Evolutionary conservation across 2,797 vertebrate genomes (phyloP).

Genomic region (Gambelia wislizenii): DNA sequence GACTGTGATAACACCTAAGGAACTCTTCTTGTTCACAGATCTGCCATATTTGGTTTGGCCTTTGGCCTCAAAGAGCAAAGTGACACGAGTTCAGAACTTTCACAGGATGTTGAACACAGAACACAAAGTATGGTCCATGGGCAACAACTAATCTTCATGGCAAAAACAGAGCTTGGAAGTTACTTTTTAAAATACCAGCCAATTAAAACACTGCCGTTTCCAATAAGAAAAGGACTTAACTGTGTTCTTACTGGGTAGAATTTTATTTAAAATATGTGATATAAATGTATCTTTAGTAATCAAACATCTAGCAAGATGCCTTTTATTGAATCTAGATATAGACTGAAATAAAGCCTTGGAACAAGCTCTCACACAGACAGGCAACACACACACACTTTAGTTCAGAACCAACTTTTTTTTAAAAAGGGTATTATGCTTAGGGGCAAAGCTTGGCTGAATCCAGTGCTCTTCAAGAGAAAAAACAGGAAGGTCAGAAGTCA

Average conservation of each 20-base stretch:
- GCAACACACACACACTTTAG: not conserved
- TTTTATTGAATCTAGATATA: not conserved
- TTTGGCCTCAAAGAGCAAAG: not conserved
- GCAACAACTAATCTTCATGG: not conserved
- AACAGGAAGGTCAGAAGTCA: constrained; percentile 51
- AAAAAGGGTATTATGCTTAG: not conserved
- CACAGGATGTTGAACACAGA: not conserved
- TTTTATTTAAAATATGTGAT: too few relatives aligned
- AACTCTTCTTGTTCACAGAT: not conserved
- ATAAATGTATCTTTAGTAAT: not conserved
- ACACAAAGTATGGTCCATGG: not conserved
- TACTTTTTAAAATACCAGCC: not conserved
- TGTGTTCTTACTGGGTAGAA: not conserved
- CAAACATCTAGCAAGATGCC: not conserved
- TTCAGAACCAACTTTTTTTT: not conserved
- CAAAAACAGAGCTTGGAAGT: not conserved
- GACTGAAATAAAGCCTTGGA: not conserved
- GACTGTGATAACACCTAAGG: not conserved
- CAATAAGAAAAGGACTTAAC: not conserved
- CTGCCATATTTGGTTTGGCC: not conserved
- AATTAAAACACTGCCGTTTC: not conserved
- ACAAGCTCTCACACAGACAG: not conserved
- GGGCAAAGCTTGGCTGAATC: not conserved
- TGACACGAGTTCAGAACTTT: not conserved
- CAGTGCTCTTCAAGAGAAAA: constrained; percentile 13